phyloP scores from a whole-genome alignment of 2,888 invertebrate genomes.

The Melangyna quadrimaculata region DNA sequence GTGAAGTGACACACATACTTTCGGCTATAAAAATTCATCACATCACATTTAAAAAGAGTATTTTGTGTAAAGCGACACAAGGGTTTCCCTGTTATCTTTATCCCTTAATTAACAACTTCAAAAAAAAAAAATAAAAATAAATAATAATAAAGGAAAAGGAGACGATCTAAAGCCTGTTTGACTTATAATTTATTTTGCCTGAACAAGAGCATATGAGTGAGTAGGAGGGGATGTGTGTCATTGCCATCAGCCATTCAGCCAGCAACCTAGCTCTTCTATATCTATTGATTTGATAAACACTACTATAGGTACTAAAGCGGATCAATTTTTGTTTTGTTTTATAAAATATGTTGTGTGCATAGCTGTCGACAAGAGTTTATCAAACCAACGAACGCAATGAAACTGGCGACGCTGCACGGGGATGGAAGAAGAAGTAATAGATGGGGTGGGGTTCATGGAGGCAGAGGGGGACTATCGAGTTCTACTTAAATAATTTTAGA shows the following conservation, averaged over 20 bases:
- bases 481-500: constrained; percentile 37
- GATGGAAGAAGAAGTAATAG: not conserved
- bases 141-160: constrained; percentile 31
- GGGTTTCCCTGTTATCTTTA: constrained; percentile 70
- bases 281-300: constrained; percentile 66
- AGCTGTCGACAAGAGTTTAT: constrained; percentile 63
- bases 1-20: constrained; percentile 48
- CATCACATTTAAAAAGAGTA: constrained; percentile 17
- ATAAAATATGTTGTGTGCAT: constrained; percentile 67
- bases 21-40: constrained; percentile 43
- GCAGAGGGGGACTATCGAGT: constrained; percentile 12
- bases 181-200: constrained; percentile 61
- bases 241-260: constrained; percentile 18
- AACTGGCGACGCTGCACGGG: not conserved
- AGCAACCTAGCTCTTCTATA: not conserved
- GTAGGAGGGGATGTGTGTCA: constrained; percentile 15
- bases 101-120: constrained; percentile 72
- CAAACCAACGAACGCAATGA: constrained; percentile 52
- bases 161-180: constrained; percentile 61
- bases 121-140: constrained; percentile 50
- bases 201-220: constrained; percentile 37
- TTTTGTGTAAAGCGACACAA: constrained; percentile 56
- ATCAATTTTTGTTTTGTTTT: constrained; percentile 68
- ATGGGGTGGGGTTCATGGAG: not conserved
- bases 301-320: constrained; percentile 59